Base-by-base conservation (phyloP, 2,888 invertebrate species). In the Tanypteryx hageni region DNA sequence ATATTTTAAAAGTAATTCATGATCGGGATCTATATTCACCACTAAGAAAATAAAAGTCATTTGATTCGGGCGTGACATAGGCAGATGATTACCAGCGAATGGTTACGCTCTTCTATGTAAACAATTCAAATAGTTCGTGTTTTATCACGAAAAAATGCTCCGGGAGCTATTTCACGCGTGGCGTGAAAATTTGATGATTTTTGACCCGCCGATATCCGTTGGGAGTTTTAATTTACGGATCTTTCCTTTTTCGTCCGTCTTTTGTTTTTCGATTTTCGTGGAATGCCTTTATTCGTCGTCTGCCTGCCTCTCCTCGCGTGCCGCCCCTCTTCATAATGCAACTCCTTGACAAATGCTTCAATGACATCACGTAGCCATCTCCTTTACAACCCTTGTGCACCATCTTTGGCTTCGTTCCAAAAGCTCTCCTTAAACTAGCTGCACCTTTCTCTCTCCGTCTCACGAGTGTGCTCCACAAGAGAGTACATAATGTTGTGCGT, bases 281-380 rank as follows among this genome's bases (percentile, higher is more conserved):
- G 13, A 27, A 27, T 18, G n/a, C 27, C 27, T 10, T 27, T 3
- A n/a, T 2, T 14, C 76, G 76, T 76, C 76, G 27, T 27, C 22
- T 10, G 13, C 27, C 22, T 76, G 22, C 76, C 0, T n/a, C 68
- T 68, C 76, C 27, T 76, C 76, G 27, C 68, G 10, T 22, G n/a
- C 68, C 9, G 0, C 18, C 22, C 76, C 76, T 76, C 76, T 27
- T 22, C 13, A 76, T 76, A 76, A 27, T 22, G 76, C 76, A 76
- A 76, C 76, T 22, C 27, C 76, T 76, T 27, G 22, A 27, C 76
- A 76, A 76, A 27, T 76, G 76, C 27, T 76, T 27, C 27, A 76
- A 76, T 22, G 76, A 22, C 76, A 76, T 76, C 76, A 76, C 76
- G 76, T 76, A 76, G 22, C 76, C 76, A 76, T 76, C 76, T 76